Evolutionary conservation across 2,888 invertebrate species (phyloP), one percentile per base, ranked within the genome.

Genomic region (Dryadula phaetusa): DNA sequence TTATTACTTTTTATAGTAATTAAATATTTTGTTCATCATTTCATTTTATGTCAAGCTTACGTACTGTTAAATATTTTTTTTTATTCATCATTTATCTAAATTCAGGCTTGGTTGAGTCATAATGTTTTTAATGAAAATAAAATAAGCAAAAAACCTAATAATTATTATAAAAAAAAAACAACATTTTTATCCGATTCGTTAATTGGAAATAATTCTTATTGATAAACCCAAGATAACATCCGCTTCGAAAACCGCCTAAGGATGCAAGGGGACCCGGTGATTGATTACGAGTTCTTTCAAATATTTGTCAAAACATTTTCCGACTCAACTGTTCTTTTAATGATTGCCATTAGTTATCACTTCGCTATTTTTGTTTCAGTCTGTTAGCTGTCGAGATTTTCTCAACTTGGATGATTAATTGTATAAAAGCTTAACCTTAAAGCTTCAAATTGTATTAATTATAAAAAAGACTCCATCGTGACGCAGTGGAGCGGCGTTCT

Each of bases 241-340:
- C 20, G 52, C 44, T 32, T 46, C 32, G 32, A 42, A 62, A 62
- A 44, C 18, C 16, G 42, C 42, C 66, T 25, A 44, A 42, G 44
- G 32, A 53, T 53, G 25, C 18, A 34, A 44, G 74, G 72, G 74
- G 74, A 75, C 69, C 67, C 70, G 75, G 60, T 87, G 86, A 88
- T 87, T 86, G 84, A 88, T 87, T 81, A 79, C 76, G 28, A 77
- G 76, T 82, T 79, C 78, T 80, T 81, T 80, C 77, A 80, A 84
- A 85, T 84, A 85, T 87, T 87, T 87, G 87, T 88, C 87, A 87
- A 87, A 88, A 87, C 82, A 84, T 85, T 86, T 69, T 69, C 82
- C 79, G 77, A 74, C 73, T 79, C 74, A 79, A 71, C 75, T 79
- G 79, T 71, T 74, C 76, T 75, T 72, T 72, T 47, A 61, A 28